These are phyloP conservation scores for Cheilosia pagana DNA, from an alignment of 2,888 invertebrate genomes.

Conservation along the genomic window DNA sequence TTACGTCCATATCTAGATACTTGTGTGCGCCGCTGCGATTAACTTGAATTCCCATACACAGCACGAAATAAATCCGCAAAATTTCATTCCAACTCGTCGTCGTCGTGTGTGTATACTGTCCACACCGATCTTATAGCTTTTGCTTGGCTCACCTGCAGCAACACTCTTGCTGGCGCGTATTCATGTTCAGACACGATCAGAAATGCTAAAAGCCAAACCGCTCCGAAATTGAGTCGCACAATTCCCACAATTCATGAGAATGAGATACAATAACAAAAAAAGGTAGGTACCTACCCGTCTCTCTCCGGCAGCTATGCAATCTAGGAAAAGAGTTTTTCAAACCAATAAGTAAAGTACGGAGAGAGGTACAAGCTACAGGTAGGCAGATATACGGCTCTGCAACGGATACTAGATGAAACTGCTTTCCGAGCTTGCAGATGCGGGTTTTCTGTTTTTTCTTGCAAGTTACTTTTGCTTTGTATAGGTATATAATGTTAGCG, in stretches of 20 bases:
- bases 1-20: conserved; percentile 71
- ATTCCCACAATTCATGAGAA: conserved; percentile 62
- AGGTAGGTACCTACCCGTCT: background rate
- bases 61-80: conserved; percentile 61
- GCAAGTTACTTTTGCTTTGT: conserved; percentile 36
- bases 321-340: conserved; percentile 66
- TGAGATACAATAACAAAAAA: conserved; percentile 40
- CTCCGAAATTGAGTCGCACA: conserved; percentile 64
- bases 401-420: conserved; percentile 59
- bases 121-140: conserved; percentile 4
- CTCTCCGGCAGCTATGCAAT: conserved; percentile 23
- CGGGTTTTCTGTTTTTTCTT: conserved; percentile 48
- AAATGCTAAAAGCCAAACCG: conserved; percentile 70
- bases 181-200: conserved; percentile 71
- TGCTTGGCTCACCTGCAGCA: conserved; percentile 60
- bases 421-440: conserved; percentile 66
- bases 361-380: conserved; percentile 11
- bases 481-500: background rate
- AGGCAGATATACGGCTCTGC: conserved; percentile 24
- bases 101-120: conserved; percentile 37
- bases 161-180: conserved; percentile 49
- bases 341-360: conserved; percentile 63
- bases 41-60: conserved; percentile 48
- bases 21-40: conserved; percentile 28
- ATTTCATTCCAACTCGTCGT: conserved; percentile 66